Conservation (phyloP, 1,140 invertebrate genomes). For the Caenorhabditis latens region DNA sequence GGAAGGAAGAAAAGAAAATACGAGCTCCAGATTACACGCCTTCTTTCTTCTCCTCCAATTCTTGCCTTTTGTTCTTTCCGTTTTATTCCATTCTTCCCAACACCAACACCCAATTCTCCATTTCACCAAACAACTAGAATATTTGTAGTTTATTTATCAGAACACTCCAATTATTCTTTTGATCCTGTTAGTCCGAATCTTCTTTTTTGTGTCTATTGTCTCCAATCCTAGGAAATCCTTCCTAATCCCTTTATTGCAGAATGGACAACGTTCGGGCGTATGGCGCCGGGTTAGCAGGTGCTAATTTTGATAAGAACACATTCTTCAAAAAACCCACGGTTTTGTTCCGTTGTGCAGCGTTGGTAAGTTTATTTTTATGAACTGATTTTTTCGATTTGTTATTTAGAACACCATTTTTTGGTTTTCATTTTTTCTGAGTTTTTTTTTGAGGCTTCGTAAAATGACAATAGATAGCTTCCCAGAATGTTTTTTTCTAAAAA, state of each 20-base stretch:
- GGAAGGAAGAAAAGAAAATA: background rate
- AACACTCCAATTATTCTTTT: background rate
- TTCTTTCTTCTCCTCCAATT: background rate
- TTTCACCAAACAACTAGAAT: background rate
- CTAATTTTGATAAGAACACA: slow-evolving; percentile 60
- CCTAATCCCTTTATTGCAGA: slow-evolving; percentile 4
- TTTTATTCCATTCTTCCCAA: background rate
- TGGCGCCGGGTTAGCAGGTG: slow-evolving; percentile 65
- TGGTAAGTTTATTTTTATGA: slow-evolving; percentile 52
- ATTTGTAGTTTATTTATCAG: background rate
- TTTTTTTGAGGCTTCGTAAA: background rate
- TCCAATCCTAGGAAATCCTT: background rate
- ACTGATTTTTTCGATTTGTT: background rate
- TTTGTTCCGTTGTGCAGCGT: slow-evolving; percentile 60
- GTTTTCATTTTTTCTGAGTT: background rate
- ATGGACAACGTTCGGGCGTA: slow-evolving; percentile 66
- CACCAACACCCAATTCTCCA: background rate
- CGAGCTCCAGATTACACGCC: slow-evolving; percentile 42
- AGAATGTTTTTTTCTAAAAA: too few relatives aligned
- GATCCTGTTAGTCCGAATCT: background rate
- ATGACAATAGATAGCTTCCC: background rate
- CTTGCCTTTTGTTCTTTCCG: slow-evolving; percentile 11
- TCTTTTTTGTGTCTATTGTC: background rate
- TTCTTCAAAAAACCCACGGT: slow-evolving; percentile 67
- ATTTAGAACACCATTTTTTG: too few relatives aligned